These are phyloP conservation scores for Takifugu bimaculatus DNA, from an alignment of 2,113 vertebrate species.

Conservation along the genomic window DNA sequence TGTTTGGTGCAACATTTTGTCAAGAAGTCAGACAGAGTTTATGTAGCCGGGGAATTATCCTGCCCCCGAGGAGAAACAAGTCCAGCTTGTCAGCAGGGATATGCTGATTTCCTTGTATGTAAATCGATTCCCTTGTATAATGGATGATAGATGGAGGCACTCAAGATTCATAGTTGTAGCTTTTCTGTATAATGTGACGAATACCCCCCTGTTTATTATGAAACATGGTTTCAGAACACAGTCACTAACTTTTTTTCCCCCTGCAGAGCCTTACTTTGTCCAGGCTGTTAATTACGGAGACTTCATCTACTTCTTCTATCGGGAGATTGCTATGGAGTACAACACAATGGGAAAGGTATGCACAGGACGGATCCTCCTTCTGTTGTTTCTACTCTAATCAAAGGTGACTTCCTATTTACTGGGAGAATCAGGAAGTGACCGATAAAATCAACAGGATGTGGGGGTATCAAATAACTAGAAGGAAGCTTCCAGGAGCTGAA, in stretches of 20 bases:
- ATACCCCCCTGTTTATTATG: slow-evolving; percentile 52
- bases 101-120: slow-evolving; percentile 40
- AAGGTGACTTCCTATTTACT: slow-evolving; percentile 65
- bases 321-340: slow-evolving; percentile 98
- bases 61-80: slow-evolving; percentile 47
- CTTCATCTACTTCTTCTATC: slow-evolving; percentile 99
- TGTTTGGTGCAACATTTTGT: slow-evolving; percentile 44
- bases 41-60: slow-evolving; percentile 54
- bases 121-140: slow-evolving; percentile 53
- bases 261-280: slow-evolving; percentile 93
- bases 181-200: slow-evolving; percentile 56
- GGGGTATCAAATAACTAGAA: slow-evolving; percentile 55
- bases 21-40: slow-evolving; percentile 30
- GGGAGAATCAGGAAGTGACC: slow-evolving; percentile 52
- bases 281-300: slow-evolving; percentile 93
- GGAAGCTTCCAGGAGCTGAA: slow-evolving; percentile 50
- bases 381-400: slow-evolving; percentile 59
- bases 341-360: slow-evolving; percentile 99
- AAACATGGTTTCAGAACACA: slow-evolving; percentile 51
- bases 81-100: slow-evolving; percentile 55
- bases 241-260: slow-evolving; percentile 28
- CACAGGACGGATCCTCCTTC: slow-evolving; percentile 18
- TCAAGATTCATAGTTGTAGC: slow-evolving; percentile 30
- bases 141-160: slow-evolving; percentile 57
- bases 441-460: slow-evolving; percentile 73